Evolutionary conservation across 2,113 vertebrate species (phyloP).

Genomic region (Lagenorhynchus albirostris): DNA sequence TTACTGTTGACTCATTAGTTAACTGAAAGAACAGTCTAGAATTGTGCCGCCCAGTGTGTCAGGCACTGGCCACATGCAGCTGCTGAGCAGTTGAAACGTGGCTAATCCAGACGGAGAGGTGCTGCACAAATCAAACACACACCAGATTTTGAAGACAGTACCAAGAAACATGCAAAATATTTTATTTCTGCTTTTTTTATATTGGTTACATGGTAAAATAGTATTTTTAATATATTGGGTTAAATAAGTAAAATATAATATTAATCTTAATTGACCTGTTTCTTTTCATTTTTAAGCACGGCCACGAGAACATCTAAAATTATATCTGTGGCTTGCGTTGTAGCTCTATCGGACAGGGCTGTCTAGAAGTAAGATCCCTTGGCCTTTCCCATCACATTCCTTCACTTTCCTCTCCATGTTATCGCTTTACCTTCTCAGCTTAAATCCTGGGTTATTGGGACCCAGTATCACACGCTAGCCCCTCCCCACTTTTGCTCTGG

Average conservation of each 20-base stretch:
- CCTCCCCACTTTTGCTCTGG: not conserved
- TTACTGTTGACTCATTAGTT: not conserved
- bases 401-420: not conserved
- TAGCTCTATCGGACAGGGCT: not conserved
- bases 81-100: not conserved
- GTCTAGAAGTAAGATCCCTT: not conserved
- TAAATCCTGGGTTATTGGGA: not conserved
- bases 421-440: not conserved
- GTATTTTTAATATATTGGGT: not conserved
- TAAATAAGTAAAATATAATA: not conserved
- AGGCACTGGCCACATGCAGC: not conserved
- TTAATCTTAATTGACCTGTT: not conserved
- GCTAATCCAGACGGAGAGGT: not conserved
- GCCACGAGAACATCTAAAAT: not conserved
- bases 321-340: not conserved
- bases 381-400: not conserved
- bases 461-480: not conserved
- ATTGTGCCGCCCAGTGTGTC: not conserved
- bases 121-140: not conserved
- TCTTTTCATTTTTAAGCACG: not conserved
- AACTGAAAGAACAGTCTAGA: not conserved
- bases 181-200: not conserved
- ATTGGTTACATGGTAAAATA: not conserved
- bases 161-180: not conserved
- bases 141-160: not conserved